Evolutionary conservation across 2,888 invertebrate species (phyloP), one percentile per base, ranked within the genome.

Genomic region (Leptothorax acervorum): DNA sequence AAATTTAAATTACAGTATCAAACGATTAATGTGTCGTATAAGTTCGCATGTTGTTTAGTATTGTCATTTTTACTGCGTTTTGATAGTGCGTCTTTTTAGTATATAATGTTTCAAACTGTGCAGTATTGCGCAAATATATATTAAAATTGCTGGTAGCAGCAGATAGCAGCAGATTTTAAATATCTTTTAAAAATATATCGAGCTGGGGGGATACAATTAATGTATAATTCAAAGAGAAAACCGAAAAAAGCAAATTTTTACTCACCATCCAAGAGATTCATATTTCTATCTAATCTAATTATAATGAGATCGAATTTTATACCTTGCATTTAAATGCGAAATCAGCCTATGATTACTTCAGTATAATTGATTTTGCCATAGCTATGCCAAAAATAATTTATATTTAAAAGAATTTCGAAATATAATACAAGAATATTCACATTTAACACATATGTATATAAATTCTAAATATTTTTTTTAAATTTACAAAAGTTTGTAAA

Each of bases 11-110:
- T 75, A 2, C 62, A 89, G 87, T 42, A 42, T 75, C 48, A 4
- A 83, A 81, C 6, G 70, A 87, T 73, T 86, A 60, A 79, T 88
- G 83, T 42, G 74, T 83, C 1, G 83, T 90, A 68, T 23, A 23
- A 23, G 23, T 23, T 23, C 0, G 23, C 23, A 23, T 23, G 23
- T 23, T 23, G 23, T 23, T 23, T 23, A 23, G 23, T 23, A 23
- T 23, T 23, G 23, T 23, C 15, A 66, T 66, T 66, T 45, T 45
- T 51, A 51, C 3, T n/a, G 48, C 23, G 2, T 51, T 45, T 31
- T 9, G 9, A 60, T 31, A 23, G 2, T 51, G 31, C 12, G 28
- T 31, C 15, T 45, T 68, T 51, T 68, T 18, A 1, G 12, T 51
- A 0, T 48, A 3, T 51, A 68, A 68, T 68, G 51, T 68, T 8